phyloP scores from a whole-genome alignment of 2,797 vertebrate genomes.

The Glossophaga mutica region DNA sequence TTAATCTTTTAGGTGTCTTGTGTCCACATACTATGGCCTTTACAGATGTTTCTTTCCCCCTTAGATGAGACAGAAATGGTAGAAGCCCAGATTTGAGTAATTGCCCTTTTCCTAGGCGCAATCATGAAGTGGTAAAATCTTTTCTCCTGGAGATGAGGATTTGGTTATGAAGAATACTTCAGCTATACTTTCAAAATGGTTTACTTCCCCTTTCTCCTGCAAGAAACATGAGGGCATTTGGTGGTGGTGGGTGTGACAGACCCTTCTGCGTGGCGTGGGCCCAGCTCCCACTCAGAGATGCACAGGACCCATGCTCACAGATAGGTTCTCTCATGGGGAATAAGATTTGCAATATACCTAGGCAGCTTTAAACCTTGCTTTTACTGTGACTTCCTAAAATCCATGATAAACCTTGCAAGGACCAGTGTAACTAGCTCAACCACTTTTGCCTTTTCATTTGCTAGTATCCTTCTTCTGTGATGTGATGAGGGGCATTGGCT shows the following conservation, averaged over 20 bases:
- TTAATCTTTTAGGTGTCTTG: background rate
- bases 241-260: background rate
- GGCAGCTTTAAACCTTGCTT: too few relatives aligned
- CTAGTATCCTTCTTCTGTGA: too few relatives aligned
- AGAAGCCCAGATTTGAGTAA: background rate
- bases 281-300: too few relatives aligned
- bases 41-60: background rate
- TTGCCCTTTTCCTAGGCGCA: fast-evolving
- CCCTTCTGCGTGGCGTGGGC: too few relatives aligned
- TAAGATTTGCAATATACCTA: too few relatives aligned
- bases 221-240: background rate
- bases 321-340: too few relatives aligned
- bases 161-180: background rate
- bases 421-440: too few relatives aligned
- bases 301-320: too few relatives aligned
- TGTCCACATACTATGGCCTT: background rate
- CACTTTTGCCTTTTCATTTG: too few relatives aligned
- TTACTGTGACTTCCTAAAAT: too few relatives aligned
- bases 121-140: background rate
- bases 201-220: background rate
- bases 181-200: background rate
- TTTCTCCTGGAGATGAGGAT: background rate
- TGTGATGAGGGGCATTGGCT: too few relatives aligned
- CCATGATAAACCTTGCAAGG: too few relatives aligned
- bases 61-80: background rate